Evolutionary conservation across 64 coral and sea anemone genomes (phyloP), one percentile per base, ranked within the genome.

Genomic region (Platygyra sinensis): DNA sequence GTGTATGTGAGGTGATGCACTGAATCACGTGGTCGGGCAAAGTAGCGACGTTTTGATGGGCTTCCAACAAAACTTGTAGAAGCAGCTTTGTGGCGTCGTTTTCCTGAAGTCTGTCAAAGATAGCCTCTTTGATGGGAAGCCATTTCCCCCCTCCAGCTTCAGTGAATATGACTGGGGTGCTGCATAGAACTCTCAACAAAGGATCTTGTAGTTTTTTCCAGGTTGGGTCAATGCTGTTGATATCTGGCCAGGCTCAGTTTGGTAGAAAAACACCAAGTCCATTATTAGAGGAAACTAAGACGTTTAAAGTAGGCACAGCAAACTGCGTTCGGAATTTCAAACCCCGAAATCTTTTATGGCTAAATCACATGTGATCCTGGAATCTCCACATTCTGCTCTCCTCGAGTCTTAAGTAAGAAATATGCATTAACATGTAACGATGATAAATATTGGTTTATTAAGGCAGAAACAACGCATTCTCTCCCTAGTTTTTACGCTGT

Each of bases 221-320:
- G 33, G 90, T 94, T 49, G 69, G 81, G 10, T 92, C 82, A 18
- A 98, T 82, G 46, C 24, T 24, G 5, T 29, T 72, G 3, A 93
- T 10, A 79, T 93, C 67, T 54, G 96, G 96, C 87, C 93, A 92
- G 13, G 93, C 93, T 52, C 67, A 82, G 55, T 10, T 86, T 54
- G 15, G 33, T 2, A 62, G 33, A 62, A 0, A 33, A 80, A 36
- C 33, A 1, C 33, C 33, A 36, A 36, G 33, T 1, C 33, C 33
- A 36, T 3, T 36, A 36, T 36, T 36, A 36, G 33, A 36, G 33
- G 33, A 36, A 36, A 36, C 33, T 36, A 36, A 36, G 33, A 36
- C 33, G 33, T 36, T 1, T 36, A 36, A 36, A 3, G 33, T 36
- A 36, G 33, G 33, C 33, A 36, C 33, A 36, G 33, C 33, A 36